Conservation (phyloP, 2,113 vertebrate species). For the Enhydra lutris region DNA sequence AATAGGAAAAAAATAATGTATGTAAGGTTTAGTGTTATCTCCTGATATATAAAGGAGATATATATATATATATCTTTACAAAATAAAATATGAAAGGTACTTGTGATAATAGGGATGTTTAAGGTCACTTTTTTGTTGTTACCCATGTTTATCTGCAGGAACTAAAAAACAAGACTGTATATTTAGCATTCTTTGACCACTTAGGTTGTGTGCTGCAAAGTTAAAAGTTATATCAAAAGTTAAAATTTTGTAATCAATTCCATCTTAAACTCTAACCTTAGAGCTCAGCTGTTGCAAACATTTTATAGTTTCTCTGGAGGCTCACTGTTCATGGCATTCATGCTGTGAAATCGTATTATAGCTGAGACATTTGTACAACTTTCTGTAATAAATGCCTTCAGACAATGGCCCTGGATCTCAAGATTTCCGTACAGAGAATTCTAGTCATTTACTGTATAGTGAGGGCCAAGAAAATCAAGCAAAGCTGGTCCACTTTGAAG, state of each 20-base stretch:
- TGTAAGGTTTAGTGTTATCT: not conserved
- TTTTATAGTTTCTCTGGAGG: slow-evolving; percentile 8
- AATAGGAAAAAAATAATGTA: not conserved
- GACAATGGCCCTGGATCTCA: not conserved
- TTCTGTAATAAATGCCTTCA: not conserved
- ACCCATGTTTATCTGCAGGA: not conserved
- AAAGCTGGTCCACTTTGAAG: not conserved
- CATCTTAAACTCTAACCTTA: slow-evolving; percentile 5
- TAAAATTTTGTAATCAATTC: not conserved
- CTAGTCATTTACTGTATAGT: not conserved
- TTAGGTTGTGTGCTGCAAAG: not conserved
- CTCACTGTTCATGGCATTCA: not conserved
- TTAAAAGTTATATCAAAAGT: slow-evolving; percentile 32
- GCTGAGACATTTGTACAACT: not conserved
- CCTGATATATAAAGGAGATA: not conserved
- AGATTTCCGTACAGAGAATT: not conserved
- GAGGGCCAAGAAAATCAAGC: not conserved
- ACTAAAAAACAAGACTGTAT: not conserved
- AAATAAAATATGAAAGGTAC: not conserved
- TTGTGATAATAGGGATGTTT: not conserved
- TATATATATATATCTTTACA: not conserved
- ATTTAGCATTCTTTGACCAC: not conserved
- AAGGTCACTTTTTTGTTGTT: not conserved
- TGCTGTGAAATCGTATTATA: slow-evolving; percentile 13
- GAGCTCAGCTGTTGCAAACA: slow-evolving; percentile 5